Conservation (phyloP, 2,888 invertebrate genomes). For the Calliopum simillimum region DNA sequence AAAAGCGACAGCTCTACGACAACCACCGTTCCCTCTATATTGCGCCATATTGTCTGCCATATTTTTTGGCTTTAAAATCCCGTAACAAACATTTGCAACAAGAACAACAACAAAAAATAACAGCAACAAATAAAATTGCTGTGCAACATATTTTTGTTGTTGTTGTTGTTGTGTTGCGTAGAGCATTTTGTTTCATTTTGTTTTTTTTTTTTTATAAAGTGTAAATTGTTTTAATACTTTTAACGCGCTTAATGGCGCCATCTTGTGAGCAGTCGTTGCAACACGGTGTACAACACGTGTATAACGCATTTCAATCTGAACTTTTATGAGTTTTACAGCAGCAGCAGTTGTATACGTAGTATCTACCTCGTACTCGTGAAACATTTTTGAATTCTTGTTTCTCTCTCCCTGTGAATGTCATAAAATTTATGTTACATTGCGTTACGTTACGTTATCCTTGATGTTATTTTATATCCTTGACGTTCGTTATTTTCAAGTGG, state of each 20-base stretch:
- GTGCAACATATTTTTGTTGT: slow-evolving; percentile 52
- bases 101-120: slow-evolving; percentile 36
- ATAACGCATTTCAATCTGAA: slow-evolving; percentile 59
- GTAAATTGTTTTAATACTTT: slow-evolving; percentile 65
- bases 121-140: slow-evolving; percentile 4
- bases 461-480: neutral
- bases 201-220: slow-evolving; percentile 55
- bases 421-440: slow-evolving; percentile 28
- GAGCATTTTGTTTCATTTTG: slow-evolving; percentile 40
- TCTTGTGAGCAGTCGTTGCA: slow-evolving; percentile 42
- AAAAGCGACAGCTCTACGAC: too few relatives aligned
- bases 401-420: slow-evolving; percentile 16
- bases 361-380: neutral
- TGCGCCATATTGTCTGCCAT: slow-evolving; percentile 40
- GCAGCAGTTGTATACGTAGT: neutral
- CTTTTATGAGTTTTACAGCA: slow-evolving; percentile 57
- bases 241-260: slow-evolving; percentile 44
- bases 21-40: neutral
- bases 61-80: slow-evolving; percentile 21
- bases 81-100: slow-evolving; percentile 8
- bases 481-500: slow-evolving; percentile 40
- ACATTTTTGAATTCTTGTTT: slow-evolving; percentile 28
- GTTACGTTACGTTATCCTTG: slow-evolving; percentile 11
- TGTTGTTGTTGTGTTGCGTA: slow-evolving; percentile 31
- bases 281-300: slow-evolving; percentile 57